Conservation (phyloP, 1,140 invertebrate genomes). For the Frieseomelitta varia region DNA sequence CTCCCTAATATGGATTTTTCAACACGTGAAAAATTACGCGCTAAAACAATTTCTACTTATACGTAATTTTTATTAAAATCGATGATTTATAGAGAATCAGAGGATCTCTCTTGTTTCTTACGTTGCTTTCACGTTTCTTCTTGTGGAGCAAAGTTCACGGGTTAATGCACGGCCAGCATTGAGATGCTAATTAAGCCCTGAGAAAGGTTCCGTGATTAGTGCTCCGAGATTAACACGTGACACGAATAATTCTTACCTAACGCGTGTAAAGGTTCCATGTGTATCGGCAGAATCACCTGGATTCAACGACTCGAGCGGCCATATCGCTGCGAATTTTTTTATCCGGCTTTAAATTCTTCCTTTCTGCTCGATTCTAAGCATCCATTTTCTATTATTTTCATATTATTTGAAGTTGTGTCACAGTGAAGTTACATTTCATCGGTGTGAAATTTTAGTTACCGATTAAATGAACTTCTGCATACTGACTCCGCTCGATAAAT, state of each 20-base stretch:
- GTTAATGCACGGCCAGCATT: slow-evolving; percentile 1
- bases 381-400: not conserved
- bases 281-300: not conserved
- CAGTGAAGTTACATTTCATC: not conserved
- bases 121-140: not conserved
- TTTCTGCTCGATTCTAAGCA: not conserved
- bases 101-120: not conserved
- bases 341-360: not conserved
- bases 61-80: not conserved
- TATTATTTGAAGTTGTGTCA: not conserved
- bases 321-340: not conserved
- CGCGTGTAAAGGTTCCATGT: not conserved
- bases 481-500: too few relatives aligned
- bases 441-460: not conserved
- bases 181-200: slow-evolving; percentile 32
- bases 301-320: not conserved
- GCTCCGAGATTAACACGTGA: slow-evolving; percentile 21
- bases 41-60: not conserved
- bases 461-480: not conserved
- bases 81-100: not conserved
- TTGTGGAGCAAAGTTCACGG: slow-evolving; percentile 3
- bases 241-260: not conserved
- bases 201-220: slow-evolving; percentile 26
- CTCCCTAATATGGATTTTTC: not conserved
- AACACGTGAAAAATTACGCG: not conserved